Conservation (phyloP, 2,113 vertebrate species). For the Salvelinus fontinalis region DNA sequence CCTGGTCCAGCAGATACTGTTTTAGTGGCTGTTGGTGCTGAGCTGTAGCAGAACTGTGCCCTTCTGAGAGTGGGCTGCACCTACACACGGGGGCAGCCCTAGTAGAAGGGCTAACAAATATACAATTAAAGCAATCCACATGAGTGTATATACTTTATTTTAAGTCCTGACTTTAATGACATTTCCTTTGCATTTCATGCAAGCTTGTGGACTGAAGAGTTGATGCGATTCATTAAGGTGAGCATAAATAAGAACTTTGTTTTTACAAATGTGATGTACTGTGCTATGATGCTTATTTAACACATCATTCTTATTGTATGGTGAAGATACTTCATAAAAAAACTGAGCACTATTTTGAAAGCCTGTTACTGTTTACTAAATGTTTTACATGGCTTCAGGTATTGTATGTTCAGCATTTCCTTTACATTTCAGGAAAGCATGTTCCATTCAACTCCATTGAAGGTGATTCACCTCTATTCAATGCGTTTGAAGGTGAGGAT, state of each 20-base stretch:
- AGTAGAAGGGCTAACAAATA: conserved; percentile 63
- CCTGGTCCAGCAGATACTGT: conserved; percentile 57
- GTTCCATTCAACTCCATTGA: too few species aligned
- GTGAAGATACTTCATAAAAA: conserved; percentile 4
- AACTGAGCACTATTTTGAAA: neutral
- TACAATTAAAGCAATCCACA: neutral
- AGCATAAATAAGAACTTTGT: neutral
- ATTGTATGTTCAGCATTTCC: too few species aligned
- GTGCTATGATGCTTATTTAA: conserved; percentile 52
- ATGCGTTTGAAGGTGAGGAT: too few species aligned
- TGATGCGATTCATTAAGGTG: too few species aligned
- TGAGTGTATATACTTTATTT: neutral
- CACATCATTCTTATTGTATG: conserved; percentile 62
- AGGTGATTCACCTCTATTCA: too few species aligned
- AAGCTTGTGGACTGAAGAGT: neutral
- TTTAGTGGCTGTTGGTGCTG: conserved; percentile 57
- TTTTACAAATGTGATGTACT: too few species aligned
- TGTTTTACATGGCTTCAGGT: too few species aligned
- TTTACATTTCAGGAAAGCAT: too few species aligned
- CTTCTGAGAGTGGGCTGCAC: conserved; percentile 69
- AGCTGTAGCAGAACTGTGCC: conserved; percentile 46
- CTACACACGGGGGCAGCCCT: conserved; percentile 50
- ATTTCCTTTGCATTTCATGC: neutral
- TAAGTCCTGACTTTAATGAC: neutral
- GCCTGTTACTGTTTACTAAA: too few species aligned